A percentile compares a stretch with the other conserved stretches of the same genome.
These are phyloP conservation scores for Diachasmimorpha longicaudata DNA, from an alignment of 1,140 invertebrate genomes.

Conservation along the genomic window DNA sequence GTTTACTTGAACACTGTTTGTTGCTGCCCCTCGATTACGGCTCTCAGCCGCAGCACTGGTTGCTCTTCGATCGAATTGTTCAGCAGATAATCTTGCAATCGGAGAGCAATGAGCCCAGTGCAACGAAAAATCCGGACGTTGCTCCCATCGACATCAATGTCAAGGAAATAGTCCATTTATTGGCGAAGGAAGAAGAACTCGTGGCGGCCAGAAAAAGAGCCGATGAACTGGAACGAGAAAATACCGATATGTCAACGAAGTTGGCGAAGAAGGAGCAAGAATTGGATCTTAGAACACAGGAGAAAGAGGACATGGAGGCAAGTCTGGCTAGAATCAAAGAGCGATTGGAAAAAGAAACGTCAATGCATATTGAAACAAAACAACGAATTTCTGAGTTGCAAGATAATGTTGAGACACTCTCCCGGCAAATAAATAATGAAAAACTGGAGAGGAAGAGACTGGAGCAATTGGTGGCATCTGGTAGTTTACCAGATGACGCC, in stretches of 20 bases:
- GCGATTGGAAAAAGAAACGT: slow-evolving; percentile 87
- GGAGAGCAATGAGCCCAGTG: slow-evolving; percentile 67
- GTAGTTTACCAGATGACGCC: slow-evolving; percentile 90
- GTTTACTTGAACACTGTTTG: slow-evolving; percentile 89
- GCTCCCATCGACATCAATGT: slow-evolving; percentile 90
- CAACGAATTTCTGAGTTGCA: slow-evolving; percentile 77
- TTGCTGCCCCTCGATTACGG: slow-evolving; percentile 81
- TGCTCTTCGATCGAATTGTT: slow-evolving; percentile 92
- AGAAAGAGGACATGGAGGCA: slow-evolving; percentile 91
- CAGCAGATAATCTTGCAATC: slow-evolving; percentile 94
- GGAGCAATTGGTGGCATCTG: slow-evolving; percentile 84
- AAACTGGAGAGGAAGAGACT: slow-evolving; percentile 81
- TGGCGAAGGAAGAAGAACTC: slow-evolving; percentile 94
- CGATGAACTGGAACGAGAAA: slow-evolving; percentile 87
- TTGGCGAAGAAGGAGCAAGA: slow-evolving; percentile 94
- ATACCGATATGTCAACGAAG: slow-evolving; percentile 83
- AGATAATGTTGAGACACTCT: slow-evolving; percentile 60
- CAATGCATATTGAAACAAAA: slow-evolving; percentile 84
- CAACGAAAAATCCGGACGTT: slow-evolving; percentile 79
- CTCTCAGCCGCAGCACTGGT: slow-evolving; percentile 88
- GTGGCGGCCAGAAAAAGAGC: slow-evolving; percentile 85
- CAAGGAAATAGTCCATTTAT: slow-evolving; percentile 85
- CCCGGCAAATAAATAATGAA: slow-evolving; percentile 78
- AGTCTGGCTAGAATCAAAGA: slow-evolving; percentile 84
- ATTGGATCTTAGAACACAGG: slow-evolving; percentile 84